Evolutionary conservation across 64 coral and sea anemone genomes (phyloP).

Genomic region (Platygyra sinensis): DNA sequence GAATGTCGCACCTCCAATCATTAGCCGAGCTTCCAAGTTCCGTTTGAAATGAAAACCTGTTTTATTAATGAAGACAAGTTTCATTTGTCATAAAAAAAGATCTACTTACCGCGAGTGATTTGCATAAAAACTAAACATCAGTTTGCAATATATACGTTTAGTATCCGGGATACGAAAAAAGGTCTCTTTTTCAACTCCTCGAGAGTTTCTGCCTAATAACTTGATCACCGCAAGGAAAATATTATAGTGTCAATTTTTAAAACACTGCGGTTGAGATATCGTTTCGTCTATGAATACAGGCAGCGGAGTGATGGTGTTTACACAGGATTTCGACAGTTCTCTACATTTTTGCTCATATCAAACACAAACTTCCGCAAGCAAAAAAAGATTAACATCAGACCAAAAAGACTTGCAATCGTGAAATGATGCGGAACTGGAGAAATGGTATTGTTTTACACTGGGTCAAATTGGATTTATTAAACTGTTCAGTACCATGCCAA

Average conservation of each 20-base stretch:
- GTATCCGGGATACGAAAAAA: background rate
- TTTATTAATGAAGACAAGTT: background rate
- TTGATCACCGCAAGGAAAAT: background rate
- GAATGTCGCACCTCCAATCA: too few species aligned
- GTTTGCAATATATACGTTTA: background rate
- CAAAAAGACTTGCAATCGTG: background rate
- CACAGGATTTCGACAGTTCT: background rate
- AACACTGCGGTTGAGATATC: background rate
- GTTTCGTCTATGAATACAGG: background rate
- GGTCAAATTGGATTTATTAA: background rate
- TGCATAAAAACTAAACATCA: too few species aligned
- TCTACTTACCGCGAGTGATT: too few species aligned
- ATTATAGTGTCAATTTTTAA: background rate
- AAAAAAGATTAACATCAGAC: background rate
- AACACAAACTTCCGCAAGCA: slow-evolving; percentile 4
- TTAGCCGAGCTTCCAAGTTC: background rate
- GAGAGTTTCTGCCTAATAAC: background rate
- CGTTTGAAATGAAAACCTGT: background rate
- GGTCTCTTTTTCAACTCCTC: background rate
- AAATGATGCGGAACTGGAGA: background rate
- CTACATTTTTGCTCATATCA: background rate
- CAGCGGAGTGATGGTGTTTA: background rate
- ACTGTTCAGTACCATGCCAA: background rate
- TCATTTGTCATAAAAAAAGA: background rate
- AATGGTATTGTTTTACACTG: background rate